A percentile compares a stretch with the other conserved stretches of the same genome.
Evolutionary conservation across 2,797 vertebrate species (phyloP).

Genomic region (Scyliorhinus canicula): DNA sequence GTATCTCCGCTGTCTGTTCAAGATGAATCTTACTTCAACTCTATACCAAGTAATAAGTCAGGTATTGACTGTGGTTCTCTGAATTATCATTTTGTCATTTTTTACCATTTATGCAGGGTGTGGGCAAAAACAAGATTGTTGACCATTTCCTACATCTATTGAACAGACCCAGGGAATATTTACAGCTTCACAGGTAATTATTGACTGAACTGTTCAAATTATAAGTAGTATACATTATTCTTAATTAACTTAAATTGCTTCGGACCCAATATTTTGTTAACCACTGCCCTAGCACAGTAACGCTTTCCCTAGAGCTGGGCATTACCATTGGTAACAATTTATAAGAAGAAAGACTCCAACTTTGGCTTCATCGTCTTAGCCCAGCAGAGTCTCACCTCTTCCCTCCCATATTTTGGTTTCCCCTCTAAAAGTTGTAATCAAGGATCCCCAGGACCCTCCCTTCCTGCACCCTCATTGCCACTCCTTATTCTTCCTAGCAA

Average conservation of each 20-base stretch:
- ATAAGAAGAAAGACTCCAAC: not conserved
- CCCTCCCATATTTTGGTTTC: not conserved
- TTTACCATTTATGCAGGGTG: slow-evolving; percentile 64
- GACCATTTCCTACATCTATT: slow-evolving; percentile 91
- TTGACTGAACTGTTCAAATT: not conserved
- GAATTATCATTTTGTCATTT: not conserved
- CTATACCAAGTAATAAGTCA: not conserved
- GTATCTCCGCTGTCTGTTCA: not conserved
- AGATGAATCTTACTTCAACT: too few species aligned
- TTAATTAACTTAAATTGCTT: not conserved
- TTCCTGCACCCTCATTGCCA: not conserved
- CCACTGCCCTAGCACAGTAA: not conserved
- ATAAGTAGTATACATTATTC: not conserved
- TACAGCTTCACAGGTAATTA: slow-evolving; percentile 87
- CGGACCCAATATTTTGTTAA: not conserved
- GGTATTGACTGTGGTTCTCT: not conserved
- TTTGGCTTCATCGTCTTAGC: not conserved
- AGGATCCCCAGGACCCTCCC: not conserved
- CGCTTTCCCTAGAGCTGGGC: not conserved
- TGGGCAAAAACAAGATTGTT: slow-evolving; percentile 95
- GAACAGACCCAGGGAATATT: slow-evolving; percentile 90
- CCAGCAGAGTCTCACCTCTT: not conserved
- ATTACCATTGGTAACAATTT: not conserved
- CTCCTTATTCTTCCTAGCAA: not conserved
- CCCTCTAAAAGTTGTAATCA: not conserved